These are phyloP conservation scores for Procambarus virginalis DNA, from an alignment of 1,140 invertebrate genomes.

Conservation along the genomic window DNA sequence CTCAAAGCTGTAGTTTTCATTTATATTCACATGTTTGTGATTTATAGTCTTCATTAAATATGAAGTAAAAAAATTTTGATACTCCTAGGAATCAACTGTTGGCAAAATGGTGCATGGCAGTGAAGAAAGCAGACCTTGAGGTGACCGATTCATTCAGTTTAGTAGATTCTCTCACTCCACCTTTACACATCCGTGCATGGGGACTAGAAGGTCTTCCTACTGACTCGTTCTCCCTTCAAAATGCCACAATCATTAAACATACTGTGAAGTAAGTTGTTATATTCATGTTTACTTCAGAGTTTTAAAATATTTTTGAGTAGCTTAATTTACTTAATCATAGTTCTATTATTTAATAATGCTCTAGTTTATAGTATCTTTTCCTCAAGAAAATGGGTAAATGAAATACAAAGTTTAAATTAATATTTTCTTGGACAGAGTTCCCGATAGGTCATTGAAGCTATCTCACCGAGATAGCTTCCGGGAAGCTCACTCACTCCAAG, in stretches of 20 bases:
- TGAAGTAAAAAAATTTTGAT: not conserved
- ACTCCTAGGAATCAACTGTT: slow-evolving; percentile 13
- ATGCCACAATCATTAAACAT: slow-evolving; percentile 58
- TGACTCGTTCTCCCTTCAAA: slow-evolving; percentile 57
- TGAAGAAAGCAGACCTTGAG: slow-evolving; percentile 34
- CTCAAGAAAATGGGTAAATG: too few species aligned
- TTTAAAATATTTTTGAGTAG: not conserved
- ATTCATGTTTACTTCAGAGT: not conserved
- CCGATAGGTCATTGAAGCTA: too few species aligned
- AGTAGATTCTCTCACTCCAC: slow-evolving; percentile 42
- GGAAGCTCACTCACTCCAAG: too few species aligned
- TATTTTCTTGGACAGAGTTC: too few species aligned
- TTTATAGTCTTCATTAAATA: not conserved
- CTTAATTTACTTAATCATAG: not conserved
- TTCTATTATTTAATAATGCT: not conserved
- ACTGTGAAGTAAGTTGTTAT: slow-evolving; percentile 36
- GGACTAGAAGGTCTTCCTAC: slow-evolving; percentile 59
- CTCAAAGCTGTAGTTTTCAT: too few species aligned
- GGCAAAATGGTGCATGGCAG: slow-evolving; percentile 30
- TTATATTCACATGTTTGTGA: too few species aligned
- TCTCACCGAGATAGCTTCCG: too few species aligned
- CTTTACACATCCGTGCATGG: slow-evolving; percentile 54
- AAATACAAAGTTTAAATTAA: too few species aligned
- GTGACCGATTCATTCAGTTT: slow-evolving; percentile 44
- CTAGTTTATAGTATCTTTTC: too few species aligned